Evolutionary conservation across 1,140 invertebrate species (phyloP).

Genomic region (Drosophila truncata): DNA sequence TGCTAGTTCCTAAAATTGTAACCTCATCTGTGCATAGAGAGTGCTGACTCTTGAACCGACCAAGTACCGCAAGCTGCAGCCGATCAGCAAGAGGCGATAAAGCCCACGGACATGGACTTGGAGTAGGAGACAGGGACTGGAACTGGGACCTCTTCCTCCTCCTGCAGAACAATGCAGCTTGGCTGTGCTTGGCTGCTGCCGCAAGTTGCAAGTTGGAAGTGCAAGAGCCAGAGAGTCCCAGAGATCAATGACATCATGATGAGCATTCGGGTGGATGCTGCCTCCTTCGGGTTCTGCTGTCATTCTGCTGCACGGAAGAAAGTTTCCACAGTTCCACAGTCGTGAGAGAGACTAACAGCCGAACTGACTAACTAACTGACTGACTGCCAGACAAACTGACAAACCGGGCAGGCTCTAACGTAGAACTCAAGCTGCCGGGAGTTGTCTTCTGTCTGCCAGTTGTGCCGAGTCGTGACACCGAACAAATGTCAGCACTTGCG

Average conservation of each 20-base stretch:
- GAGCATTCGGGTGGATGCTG: constrained; percentile 60
- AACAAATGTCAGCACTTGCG: constrained; percentile 83
- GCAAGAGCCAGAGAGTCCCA: constrained; percentile 10
- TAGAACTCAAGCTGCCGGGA: constrained; percentile 59
- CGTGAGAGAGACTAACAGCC: constrained; percentile 55
- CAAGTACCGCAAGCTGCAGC: constrained; percentile 76
- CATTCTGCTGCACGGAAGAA: constrained; percentile 65
- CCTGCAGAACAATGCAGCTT: constrained; percentile 74
- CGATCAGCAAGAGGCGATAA: constrained; percentile 67
- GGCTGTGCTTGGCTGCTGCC: constrained; percentile 46
- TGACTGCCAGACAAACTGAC: constrained; percentile 32
- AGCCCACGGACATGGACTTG: constrained; percentile 34
- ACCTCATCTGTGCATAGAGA: constrained; percentile 22
- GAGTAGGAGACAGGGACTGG: constrained; percentile 7
- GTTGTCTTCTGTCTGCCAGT: constrained; percentile 28
- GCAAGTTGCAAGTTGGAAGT: constrained; percentile 27
- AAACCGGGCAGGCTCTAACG: constrained; percentile 38
- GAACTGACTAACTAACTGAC: constrained; percentile 37
- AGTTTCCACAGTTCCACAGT: constrained; percentile 59
- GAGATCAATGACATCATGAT: constrained; percentile 79
- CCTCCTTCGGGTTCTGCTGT: constrained; percentile 43
- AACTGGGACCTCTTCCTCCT: constrained; percentile 57
- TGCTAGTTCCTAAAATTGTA: not conserved
- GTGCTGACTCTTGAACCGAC: constrained; percentile 74
- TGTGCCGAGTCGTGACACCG: constrained; percentile 74